A percentile compares a stretch with the other conserved stretches of the same genome.
Evolutionary conservation across 2,113 vertebrate species (phyloP).

Genomic region (Falco punctatus): DNA sequence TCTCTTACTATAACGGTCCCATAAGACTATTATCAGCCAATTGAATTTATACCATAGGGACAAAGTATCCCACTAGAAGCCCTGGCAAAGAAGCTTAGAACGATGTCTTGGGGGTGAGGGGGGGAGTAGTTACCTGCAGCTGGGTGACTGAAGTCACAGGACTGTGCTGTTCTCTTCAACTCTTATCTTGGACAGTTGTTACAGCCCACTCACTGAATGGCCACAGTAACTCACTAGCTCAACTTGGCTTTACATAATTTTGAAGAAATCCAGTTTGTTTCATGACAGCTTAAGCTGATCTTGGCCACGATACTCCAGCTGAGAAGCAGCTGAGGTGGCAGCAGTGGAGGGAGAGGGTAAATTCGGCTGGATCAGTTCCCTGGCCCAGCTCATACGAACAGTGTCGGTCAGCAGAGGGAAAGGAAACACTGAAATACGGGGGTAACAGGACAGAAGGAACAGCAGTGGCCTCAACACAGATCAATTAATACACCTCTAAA

Average conservation of each 20-base stretch:
- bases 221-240: neutral
- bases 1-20: neutral
- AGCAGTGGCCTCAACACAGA: neutral
- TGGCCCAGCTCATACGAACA: neutral
- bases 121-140: neutral
- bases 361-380: neutral
- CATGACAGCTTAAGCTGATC: neutral
- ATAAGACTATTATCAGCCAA: neutral
- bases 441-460: neutral
- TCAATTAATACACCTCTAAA: neutral
- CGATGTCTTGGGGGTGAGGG: neutral
- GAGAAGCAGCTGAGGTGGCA: neutral
- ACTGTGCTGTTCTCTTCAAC: neutral
- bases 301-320: neutral
- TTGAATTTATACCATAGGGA: neutral
- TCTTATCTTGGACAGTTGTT: neutral
- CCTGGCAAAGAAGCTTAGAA: neutral
- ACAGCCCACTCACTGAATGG: neutral
- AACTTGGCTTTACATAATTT: neutral
- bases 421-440: neutral
- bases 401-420: neutral
- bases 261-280: neutral
- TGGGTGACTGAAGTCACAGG: neutral
- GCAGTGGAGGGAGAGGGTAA: neutral
- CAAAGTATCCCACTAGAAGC: neutral